Conservation (phyloP, 2,888 invertebrate genomes). For the Plebejus anna region DNA sequence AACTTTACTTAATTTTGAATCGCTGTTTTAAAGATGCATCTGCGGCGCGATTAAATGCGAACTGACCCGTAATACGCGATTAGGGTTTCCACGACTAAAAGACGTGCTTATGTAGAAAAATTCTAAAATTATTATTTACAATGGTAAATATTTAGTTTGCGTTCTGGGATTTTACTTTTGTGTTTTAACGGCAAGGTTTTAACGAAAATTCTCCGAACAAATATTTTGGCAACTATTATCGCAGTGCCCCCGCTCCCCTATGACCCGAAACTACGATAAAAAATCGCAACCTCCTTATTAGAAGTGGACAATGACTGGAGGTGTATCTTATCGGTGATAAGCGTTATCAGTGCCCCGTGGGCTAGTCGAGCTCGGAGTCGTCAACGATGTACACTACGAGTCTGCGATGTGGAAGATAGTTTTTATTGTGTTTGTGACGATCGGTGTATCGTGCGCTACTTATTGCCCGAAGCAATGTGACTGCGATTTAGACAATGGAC, state of each 20-base stretch:
- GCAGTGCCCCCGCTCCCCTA: conserved; percentile 7
- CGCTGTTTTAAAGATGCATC: too few species aligned
- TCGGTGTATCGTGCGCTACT: conserved; percentile 40
- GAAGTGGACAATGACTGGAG: conserved; percentile 35
- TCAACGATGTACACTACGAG: conserved; percentile 44
- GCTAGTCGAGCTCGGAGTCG: conserved; percentile 54
- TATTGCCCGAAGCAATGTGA: conserved; percentile 77
- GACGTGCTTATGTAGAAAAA: too few species aligned
- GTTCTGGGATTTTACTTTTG: not conserved
- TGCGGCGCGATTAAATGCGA: too few species aligned
- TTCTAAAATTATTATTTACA: too few species aligned
- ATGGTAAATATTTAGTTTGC: not conserved
- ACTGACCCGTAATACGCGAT: too few species aligned
- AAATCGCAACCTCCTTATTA: conserved; percentile 31
- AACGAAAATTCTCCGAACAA: conserved; percentile 42
- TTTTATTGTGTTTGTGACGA: conserved; percentile 43
- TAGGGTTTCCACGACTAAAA: too few species aligned
- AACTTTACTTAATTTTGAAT: too few species aligned
- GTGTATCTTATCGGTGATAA: conserved; percentile 56
- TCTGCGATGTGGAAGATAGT: conserved; percentile 54
- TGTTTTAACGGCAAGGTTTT: not conserved
- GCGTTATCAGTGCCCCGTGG: conserved; percentile 54
- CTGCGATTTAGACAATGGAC: conserved; percentile 72
- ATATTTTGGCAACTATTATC: conserved; percentile 35
- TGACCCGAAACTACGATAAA: not conserved